These are phyloP conservation scores for Atta cephalotes DNA, from an alignment of 1,140 invertebrate genomes.

Conservation along the genomic window DNA sequence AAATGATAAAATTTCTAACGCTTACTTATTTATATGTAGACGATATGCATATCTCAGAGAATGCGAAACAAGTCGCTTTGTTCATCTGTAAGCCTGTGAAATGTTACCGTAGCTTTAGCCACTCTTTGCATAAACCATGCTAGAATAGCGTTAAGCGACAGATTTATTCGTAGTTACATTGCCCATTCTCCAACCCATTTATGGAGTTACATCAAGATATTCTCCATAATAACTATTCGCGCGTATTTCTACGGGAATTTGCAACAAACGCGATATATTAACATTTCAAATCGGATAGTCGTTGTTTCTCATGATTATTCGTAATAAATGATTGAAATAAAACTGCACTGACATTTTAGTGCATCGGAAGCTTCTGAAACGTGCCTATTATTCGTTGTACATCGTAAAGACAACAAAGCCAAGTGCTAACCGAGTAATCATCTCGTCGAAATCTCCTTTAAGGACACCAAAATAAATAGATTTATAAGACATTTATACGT, in stretches of 20 bases:
- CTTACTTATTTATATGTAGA: constrained; percentile 5
- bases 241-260: background rate
- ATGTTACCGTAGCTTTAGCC: constrained; percentile 35
- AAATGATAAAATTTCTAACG: background rate
- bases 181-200: background rate
- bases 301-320: constrained; percentile 15
- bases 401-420: constrained; percentile 7
- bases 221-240: background rate
- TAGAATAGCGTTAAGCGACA: constrained; percentile 38
- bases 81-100: constrained; percentile 37
- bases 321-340: constrained; percentile 31
- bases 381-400: background rate
- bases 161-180: constrained; percentile 35
- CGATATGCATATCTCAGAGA: background rate
- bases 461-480: constrained; percentile 63
- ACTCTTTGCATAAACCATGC: constrained; percentile 40
- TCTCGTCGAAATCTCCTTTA: constrained; percentile 51
- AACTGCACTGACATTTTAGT: background rate
- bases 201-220: constrained; percentile 38
- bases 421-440: constrained; percentile 26
- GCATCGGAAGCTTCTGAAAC: background rate
- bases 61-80: constrained; percentile 6
- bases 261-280: background rate
- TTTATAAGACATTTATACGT: constrained; percentile 53
- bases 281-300: background rate